Evolutionary conservation across 2,113 vertebrate genomes (phyloP), one percentile per base, ranked within the genome.

Genomic region (Triplophysa siluroides): DNA sequence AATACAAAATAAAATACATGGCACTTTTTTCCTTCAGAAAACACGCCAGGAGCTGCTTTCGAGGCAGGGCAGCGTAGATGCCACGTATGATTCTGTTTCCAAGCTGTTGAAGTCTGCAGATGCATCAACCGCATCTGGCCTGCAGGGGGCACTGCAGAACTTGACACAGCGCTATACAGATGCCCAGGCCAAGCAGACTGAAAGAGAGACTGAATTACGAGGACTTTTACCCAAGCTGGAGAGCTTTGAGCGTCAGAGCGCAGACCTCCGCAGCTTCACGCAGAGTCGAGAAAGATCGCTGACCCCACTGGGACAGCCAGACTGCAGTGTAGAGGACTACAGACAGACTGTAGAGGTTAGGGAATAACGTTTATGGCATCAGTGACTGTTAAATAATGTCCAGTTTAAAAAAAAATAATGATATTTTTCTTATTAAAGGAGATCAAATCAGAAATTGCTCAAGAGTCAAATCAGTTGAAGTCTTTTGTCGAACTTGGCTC

Each of bases 1-100:
- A 45, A 45, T 45, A 45, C 11, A 18, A 52, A 52, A 52, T 3
- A 52, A 16, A 9, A 69, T 21, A 29, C 2, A 50, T 6, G 0
- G 54, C 11, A 18, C 65, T 5, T 33, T 78, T 16, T 68, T n/a
- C 26, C 21, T 12, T 0, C 91, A 99, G 97, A 98, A 98, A 94
- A 89, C 97, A 69, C 95, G 95, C 16, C 96, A 98, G 88, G 97
- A 99, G 89, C 93, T 99, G 0, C 91, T 95, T 71, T 92, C 96
- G 72, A 92, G 96, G 61, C 96, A 91, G 87, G 96, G 96, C 91
- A 96, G 96, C 47, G 92, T 99, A 82, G 96, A 98, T 0, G 94
- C 96, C 65, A 98, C 95, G 0, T 90, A 89, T 0, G 96, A 98
- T 82, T 96, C 97, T 56, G 92, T 99, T 65, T 94, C 92, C 0